Evolutionary conservation across 2,113 vertebrate genomes (phyloP).

Genomic region (Upupa epops): DNA sequence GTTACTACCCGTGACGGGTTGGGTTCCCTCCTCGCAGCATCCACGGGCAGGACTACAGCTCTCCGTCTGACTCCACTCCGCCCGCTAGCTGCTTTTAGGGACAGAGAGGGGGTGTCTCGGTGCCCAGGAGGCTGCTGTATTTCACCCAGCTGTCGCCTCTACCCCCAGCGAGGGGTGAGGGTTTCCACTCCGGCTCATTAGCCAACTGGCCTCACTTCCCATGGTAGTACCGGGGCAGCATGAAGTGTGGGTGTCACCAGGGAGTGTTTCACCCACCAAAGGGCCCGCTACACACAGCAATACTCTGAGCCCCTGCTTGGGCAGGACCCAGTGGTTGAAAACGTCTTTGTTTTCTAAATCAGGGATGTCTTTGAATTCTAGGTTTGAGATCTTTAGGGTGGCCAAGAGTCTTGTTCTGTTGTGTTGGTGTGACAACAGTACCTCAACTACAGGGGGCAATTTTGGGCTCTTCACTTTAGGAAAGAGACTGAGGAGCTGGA

Average conservation of each 20-base stretch:
- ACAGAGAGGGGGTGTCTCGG: neutral
- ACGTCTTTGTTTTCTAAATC: rapidly evolving
- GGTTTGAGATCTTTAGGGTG: neutral
- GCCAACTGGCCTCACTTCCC: neutral
- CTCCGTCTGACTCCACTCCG: too few relatives aligned
- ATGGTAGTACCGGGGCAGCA: too few relatives aligned
- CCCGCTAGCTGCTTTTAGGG: too few relatives aligned
- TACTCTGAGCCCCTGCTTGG: rapidly evolving
- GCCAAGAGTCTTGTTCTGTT: neutral
- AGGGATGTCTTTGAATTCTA: rapidly evolving
- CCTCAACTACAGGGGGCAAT: too few relatives aligned
- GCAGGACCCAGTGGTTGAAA: neutral
- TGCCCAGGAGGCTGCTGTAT: rapidly evolving
- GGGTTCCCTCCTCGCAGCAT: too few relatives aligned
- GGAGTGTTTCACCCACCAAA: neutral
- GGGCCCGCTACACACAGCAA: rapidly evolving
- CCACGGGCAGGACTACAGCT: too few relatives aligned
- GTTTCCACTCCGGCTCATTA: rapidly evolving
- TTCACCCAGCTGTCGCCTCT: rapidly evolving
- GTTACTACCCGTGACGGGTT: too few relatives aligned
- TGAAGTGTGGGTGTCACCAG: too few relatives aligned
- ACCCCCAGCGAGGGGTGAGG: rapidly evolving
- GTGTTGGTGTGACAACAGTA: neutral
- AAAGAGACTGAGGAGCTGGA: too few relatives aligned
- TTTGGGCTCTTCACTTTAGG: too few relatives aligned